These are phyloP conservation scores for Drosophila neotestacea DNA, from an alignment of 2,888 invertebrate species.

Conservation along the genomic window DNA sequence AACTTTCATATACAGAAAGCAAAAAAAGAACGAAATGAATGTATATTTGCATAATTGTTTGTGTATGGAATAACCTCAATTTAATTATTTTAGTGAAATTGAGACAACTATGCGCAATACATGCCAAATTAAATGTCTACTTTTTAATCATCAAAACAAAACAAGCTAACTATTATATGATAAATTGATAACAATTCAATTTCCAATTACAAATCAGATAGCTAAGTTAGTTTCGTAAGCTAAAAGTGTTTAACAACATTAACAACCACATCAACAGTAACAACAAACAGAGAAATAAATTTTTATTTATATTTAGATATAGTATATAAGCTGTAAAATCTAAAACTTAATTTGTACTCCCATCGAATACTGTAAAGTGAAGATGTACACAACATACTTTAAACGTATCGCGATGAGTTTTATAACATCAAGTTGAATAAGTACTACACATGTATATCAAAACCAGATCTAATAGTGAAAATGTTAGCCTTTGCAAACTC, in stretches of 20 bases:
- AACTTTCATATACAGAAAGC: conserved; percentile 28
- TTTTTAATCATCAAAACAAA: conserved; percentile 57
- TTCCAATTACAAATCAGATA: conserved; percentile 62
- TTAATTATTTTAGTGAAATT: conserved; percentile 55
- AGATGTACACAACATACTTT: conserved; percentile 30
- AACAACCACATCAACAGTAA: conserved; percentile 21
- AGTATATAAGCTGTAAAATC: conserved; percentile 41
- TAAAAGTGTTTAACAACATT: conserved; percentile 48
- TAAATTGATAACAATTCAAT: conserved; percentile 54
- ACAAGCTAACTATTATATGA: conserved; percentile 56
- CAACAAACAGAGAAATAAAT: conserved; percentile 31
- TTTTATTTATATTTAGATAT: conserved; percentile 50
- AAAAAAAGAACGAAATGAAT: conserved; percentile 30
- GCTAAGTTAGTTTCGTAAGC: conserved; percentile 66
- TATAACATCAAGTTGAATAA: conserved; percentile 49
- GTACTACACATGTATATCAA: conserved; percentile 37
- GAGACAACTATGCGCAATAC: conserved; percentile 71
- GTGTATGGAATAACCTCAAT: conserved; percentile 54
- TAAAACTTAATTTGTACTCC: conserved; percentile 66
- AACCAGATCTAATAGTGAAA: conserved; percentile 71
- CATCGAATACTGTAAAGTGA: conserved; percentile 65
- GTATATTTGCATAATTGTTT: conserved; percentile 55
- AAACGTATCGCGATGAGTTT: conserved; percentile 65
- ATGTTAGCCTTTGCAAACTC: conserved; percentile 68
- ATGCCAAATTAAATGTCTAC: conserved; percentile 77